A percentile compares a stretch with the other conserved stretches of the same genome.
These are phyloP conservation scores for Ctenochaetus hawaiiensis DNA, from an alignment of 2,797 vertebrate genomes.

Conservation along the genomic window DNA sequence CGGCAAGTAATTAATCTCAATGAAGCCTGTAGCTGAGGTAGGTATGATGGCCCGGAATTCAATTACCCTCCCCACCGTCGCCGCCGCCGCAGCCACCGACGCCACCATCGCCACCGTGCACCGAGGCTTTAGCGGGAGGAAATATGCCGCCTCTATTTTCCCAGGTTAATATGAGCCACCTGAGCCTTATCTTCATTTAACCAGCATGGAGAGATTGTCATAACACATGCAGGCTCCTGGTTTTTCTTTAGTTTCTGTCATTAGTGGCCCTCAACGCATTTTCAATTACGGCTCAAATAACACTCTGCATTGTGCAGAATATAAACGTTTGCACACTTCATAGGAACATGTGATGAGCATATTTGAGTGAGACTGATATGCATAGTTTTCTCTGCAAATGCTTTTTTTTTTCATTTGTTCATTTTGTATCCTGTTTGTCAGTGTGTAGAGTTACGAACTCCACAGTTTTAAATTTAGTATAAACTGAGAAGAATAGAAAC, in stretches of 20 bases:
- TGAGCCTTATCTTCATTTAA: conserved; percentile 91
- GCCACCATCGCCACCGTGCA: conserved; percentile 28
- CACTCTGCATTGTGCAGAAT: conserved; percentile 25
- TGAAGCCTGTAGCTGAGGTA: conserved; percentile 92
- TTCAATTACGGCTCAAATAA: conserved; percentile 61
- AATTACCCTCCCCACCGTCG: conserved; percentile 88
- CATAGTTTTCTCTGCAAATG: conserved; percentile 23
- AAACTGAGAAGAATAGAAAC: not conserved
- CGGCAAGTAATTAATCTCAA: conserved; percentile 98
- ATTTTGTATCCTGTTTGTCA: not conserved
- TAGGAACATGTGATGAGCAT: not conserved
- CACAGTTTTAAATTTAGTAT: not conserved
- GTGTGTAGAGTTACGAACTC: not conserved
- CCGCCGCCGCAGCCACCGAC: not conserved
- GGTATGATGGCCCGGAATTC: conserved; percentile 95
- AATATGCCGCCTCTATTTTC: conserved; percentile 90
- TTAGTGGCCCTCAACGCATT: conserved; percentile 51
- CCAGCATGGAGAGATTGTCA: conserved; percentile 70
- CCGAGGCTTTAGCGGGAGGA: conserved; percentile 78
- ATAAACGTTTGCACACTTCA: conserved; percentile 48
- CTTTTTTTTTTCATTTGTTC: not conserved
- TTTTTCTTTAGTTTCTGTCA: conserved; percentile 55
- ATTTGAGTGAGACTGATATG: not conserved
- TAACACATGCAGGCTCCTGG: conserved; percentile 47
- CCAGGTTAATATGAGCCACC: conserved; percentile 97